A percentile compares a stretch with the other conserved stretches of the same genome.
These are phyloP conservation scores for Hemiscyllium ocellatum DNA, from an alignment of 2,113 vertebrate species.

Conservation along the genomic window DNA sequence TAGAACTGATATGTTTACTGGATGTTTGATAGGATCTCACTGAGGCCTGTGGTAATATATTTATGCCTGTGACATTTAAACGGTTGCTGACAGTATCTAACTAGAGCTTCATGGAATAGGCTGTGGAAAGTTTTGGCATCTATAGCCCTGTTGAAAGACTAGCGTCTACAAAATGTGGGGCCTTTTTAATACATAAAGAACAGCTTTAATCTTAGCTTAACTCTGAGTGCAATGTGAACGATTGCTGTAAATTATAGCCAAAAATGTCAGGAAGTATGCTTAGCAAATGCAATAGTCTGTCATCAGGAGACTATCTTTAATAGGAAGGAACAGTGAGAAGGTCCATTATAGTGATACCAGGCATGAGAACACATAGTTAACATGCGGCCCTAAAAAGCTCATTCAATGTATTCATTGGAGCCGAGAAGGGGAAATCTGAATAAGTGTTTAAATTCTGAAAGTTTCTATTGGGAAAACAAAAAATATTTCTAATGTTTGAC, in stretches of 20 bases:
- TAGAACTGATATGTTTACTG: neutral
- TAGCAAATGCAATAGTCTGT: neutral
- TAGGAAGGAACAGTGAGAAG: neutral
- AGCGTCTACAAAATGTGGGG: neutral
- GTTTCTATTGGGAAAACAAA: neutral
- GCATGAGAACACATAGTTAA: neutral
- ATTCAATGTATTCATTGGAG: neutral
- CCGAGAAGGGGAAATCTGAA: neutral
- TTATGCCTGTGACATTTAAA: neutral
- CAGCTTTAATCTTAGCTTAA: neutral
- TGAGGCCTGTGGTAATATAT: neutral
- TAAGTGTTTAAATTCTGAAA: neutral
- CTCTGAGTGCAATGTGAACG: neutral
- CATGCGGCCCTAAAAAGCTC: neutral
- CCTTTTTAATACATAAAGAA: neutral
- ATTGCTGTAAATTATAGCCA: neutral
- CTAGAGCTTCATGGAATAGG: neutral
- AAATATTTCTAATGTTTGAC: neutral
- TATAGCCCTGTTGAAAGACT: neutral
- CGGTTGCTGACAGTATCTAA: neutral
- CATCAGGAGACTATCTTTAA: neutral
- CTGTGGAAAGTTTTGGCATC: neutral
- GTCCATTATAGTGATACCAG: neutral
- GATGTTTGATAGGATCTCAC: neutral
- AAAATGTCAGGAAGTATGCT: neutral